Base-by-base conservation (phyloP, 2,888 invertebrate species). In the Belgica antarctica region DNA sequence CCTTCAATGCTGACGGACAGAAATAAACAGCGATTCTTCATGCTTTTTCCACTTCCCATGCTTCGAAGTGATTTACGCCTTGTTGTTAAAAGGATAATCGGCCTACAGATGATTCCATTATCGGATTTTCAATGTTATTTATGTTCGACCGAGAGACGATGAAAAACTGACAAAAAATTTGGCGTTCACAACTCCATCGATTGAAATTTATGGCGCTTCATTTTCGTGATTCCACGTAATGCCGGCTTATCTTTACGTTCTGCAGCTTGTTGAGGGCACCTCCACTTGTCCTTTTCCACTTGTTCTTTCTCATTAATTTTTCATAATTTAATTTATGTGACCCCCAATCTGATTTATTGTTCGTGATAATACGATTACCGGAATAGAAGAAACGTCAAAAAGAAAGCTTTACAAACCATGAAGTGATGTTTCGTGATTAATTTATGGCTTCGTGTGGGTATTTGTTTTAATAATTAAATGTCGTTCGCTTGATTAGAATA, bases 361-460 rank as follows among this genome's bases (percentile, higher is more conserved):
- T 8, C 19, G 17, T 17, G 22, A 52, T 52, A 12, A 2, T 7
- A 22, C 17, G 52, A 52, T 4, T n/a, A 3, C 2, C 52, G 2
- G 52, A n/a, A n/a, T 5, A 15, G 46, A 46, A 15, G 15, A 10
- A 4, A 46, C 7, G 4, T 46, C 46, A 46, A 17, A 52, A 41
- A 41, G 10, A n/a, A 12, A 41, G 2, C n/a, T n/a, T n/a, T n/a
- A n/a, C 4, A 10, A 41, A 41, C 41, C 4, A 10, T 41, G 3
- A n/a, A 41, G n/a, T 15, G 41, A 41, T 10, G 41, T 41, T 15
- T 41, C 41, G 5, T 52, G 52, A 52, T 3, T 17, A 52, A 17
- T 52, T 52, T n/a, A 52, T 22, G 52, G 22, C 52, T 52, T 52
- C 52, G 22, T 52, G 52, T 52, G 52, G 52, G 52, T 52, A 52